Conservation (phyloP, 2,888 invertebrate genomes). For the Coleophora deauratella region DNA sequence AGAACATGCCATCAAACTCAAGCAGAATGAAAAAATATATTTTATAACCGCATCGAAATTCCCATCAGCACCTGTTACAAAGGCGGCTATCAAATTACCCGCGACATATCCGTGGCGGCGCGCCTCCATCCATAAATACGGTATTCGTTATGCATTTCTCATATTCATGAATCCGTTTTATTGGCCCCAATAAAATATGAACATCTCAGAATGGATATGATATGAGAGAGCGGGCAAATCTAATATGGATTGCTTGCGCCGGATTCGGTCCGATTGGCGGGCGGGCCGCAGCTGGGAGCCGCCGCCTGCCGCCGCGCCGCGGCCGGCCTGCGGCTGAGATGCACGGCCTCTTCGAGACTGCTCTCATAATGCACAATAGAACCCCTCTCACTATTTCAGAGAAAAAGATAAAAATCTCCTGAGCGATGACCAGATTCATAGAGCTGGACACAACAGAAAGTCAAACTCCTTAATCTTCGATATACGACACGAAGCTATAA, state of each 20-base stretch:
- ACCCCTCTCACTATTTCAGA: too few species aligned
- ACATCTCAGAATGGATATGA: constrained; percentile 74
- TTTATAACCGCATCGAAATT: constrained; percentile 66
- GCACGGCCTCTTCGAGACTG: constrained; percentile 5
- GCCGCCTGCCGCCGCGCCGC: too few species aligned
- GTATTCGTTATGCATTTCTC: constrained; percentile 75
- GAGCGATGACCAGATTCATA: not conserved
- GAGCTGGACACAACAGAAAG: constrained; percentile 9
- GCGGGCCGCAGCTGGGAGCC: constrained; percentile 17
- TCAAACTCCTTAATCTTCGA: constrained; percentile 1
- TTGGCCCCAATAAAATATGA: constrained; percentile 76
- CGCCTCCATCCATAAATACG: constrained; percentile 71
- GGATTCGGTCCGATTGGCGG: constrained; percentile 59
- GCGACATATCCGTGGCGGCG: constrained; percentile 63
- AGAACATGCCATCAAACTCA: constrained; percentile 50
- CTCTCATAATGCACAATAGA: not conserved
- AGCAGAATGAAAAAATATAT: constrained; percentile 40
- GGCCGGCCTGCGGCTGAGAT: constrained; percentile 39
- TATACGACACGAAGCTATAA: constrained; percentile 7
- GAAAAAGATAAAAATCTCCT: too few species aligned
- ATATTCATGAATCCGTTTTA: constrained; percentile 76
- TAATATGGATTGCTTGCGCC: constrained; percentile 72
- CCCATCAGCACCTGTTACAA: constrained; percentile 73
- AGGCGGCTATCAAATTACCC: constrained; percentile 71
- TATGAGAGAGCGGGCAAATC: constrained; percentile 71